These are phyloP conservation scores for Julus scandinavius DNA, from an alignment of 2,888 invertebrate genomes.

Conservation along the genomic window DNA sequence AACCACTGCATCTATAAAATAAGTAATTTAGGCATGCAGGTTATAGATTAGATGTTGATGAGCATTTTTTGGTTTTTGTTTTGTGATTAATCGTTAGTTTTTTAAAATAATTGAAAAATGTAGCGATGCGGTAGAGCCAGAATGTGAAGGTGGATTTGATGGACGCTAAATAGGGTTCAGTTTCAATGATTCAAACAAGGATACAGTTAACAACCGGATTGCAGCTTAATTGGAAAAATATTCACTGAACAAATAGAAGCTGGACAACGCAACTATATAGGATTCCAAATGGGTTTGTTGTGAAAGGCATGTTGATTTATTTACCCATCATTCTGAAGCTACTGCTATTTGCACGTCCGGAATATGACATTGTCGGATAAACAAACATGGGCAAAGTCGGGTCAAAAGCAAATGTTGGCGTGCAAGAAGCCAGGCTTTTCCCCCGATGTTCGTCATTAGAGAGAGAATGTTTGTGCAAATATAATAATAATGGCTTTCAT, in stretches of 20 bases:
- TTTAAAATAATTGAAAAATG: background rate
- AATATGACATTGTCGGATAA: constrained; percentile 35
- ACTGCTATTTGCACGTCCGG: constrained; percentile 40
- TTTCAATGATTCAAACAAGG: background rate
- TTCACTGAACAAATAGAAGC: constrained; percentile 9
- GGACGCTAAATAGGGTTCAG: background rate
- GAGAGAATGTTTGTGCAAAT: constrained; percentile 21
- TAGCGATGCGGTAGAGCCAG: background rate
- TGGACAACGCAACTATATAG: background rate
- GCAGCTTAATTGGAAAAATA: background rate
- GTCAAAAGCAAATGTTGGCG: background rate
- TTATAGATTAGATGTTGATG: no score
- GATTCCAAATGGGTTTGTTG: background rate
- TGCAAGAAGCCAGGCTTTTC: constrained; percentile 14
- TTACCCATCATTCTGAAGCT: background rate
- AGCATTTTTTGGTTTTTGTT: no score
- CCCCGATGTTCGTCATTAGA: background rate
- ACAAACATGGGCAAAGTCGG: constrained; percentile 9
- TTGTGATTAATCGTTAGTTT: no score
- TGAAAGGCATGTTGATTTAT: background rate
- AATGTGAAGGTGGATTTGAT: background rate
- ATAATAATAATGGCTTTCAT: constrained; percentile 27
- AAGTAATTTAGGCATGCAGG: no score
- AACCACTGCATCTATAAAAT: no score
- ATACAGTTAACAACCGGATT: background rate